phyloP scores from a whole-genome alignment of 1,140 invertebrate genomes.

The Antheraea pernyi region DNA sequence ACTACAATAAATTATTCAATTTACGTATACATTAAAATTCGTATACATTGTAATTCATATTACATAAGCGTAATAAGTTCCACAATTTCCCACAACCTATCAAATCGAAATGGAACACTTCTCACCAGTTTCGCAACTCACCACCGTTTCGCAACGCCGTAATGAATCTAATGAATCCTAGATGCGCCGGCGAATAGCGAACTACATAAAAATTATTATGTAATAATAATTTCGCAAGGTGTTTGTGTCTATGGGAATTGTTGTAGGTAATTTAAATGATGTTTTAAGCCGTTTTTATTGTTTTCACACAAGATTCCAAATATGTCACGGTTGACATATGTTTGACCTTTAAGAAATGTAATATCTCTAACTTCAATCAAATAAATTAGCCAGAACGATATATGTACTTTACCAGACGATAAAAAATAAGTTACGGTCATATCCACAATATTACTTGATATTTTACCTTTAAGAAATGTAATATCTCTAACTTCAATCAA shows the following conservation, averaged over 20 bases:
- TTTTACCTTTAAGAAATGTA: background rate
- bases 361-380: background rate
- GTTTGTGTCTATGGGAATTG: background rate
- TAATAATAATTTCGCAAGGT: conserved; percentile 21
- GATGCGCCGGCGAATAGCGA: conserved; percentile 30
- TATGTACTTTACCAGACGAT: no score
- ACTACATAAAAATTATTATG: conserved; percentile 47
- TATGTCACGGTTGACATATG: background rate
- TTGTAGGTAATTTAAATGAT: conserved; percentile 1
- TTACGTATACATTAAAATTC: background rate
- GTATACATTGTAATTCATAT: background rate
- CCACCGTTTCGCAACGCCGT: conserved; percentile 37
- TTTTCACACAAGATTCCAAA: background rate
- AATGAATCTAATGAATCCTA: conserved; percentile 49
- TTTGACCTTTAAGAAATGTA: background rate
- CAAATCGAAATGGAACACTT: conserved; percentile 22
- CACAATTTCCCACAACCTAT: conserved; percentile 15
- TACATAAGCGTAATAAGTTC: background rate
- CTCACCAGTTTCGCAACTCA: no score
- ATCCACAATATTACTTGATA: no score
- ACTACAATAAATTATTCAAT: conserved; percentile 4
- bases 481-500: background rate
- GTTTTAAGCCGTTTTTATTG: conserved; percentile 5
- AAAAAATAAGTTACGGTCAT: no score
- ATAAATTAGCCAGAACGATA: no score